phyloP scores from a whole-genome alignment of 2,113 vertebrate species.

The Thamnaconus septentrionalis region DNA sequence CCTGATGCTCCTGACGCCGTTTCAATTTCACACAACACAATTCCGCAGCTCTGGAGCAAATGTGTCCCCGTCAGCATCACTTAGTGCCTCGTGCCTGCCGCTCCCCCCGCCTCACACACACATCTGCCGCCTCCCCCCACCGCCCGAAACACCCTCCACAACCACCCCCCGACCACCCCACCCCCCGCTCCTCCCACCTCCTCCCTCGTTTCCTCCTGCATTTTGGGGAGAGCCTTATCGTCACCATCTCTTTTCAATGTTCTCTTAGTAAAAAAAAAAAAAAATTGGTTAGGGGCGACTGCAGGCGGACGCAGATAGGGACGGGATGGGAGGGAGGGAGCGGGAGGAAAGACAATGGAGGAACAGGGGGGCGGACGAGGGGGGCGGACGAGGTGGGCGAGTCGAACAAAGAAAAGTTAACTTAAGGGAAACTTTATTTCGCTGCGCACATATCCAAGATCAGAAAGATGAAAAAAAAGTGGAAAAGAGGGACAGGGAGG shows the following conservation, averaged over 20 bases:
- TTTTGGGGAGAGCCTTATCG: conserved; percentile 17
- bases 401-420: conserved; percentile 3
- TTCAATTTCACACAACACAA: conserved; percentile 81
- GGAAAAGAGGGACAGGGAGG: not conserved
- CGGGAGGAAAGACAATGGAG: not conserved
- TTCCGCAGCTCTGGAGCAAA: conserved; percentile 75
- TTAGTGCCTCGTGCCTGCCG: conserved; percentile 44
- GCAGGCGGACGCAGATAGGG: conserved; percentile 23
- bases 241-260: conserved; percentile 42
- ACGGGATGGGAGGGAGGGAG: conserved; percentile 27
- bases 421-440: not conserved
- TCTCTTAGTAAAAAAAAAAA: conserved; percentile 29
- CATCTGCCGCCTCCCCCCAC: conserved; percentile 25
- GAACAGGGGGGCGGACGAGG: conserved; percentile 1
- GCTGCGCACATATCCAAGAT: not conserved
- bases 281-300: conserved; percentile 4
- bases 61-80: conserved; percentile 76
- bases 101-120: conserved; percentile 44
- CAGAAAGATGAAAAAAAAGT: not conserved
- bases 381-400: not conserved
- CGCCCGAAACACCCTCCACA: not conserved
- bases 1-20: conserved; percentile 68
- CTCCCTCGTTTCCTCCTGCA: conserved; percentile 35
- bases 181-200: conserved; percentile 4
- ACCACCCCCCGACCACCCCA: not conserved